Conservation (phyloP, 2,113 vertebrate genomes). For the Indri indri region DNA sequence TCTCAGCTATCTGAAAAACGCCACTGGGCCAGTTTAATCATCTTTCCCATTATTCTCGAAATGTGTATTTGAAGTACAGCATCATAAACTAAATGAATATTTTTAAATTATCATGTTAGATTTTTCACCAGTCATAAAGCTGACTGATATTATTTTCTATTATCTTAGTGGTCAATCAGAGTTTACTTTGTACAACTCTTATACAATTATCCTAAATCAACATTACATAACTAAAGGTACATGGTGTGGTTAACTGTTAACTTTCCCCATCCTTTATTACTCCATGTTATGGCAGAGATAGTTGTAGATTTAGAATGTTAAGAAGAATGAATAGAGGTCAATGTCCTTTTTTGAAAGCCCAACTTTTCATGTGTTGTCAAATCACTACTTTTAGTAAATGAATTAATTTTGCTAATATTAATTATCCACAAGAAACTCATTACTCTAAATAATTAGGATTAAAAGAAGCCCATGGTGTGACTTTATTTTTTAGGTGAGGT, state of each 20-base stretch:
- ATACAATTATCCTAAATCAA: neutral
- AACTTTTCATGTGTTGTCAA: neutral
- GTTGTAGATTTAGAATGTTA: neutral
- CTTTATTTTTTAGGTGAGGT: neutral
- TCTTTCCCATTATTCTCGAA: slow-evolving; percentile 39
- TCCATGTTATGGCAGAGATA: neutral
- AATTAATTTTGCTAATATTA: neutral
- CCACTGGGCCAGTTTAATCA: slow-evolving; percentile 42
- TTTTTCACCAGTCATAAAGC: slow-evolving; percentile 41
- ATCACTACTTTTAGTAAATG: neutral
- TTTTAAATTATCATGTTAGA: slow-evolving; percentile 32
- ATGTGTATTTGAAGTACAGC: slow-evolving; percentile 51
- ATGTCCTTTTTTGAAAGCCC: neutral
- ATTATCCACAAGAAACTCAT: neutral
- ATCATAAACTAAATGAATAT: slow-evolving; percentile 28
- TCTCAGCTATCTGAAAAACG: slow-evolving; percentile 47
- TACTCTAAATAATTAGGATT: neutral
- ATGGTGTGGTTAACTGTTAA: slow-evolving; percentile 35
- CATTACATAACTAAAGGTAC: neutral
- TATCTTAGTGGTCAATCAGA: slow-evolving; percentile 22
- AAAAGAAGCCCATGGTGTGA: neutral
- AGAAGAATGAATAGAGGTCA: neutral
- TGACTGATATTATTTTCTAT: slow-evolving; percentile 20
- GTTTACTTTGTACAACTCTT: neutral
- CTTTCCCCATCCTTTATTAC: neutral